Evolutionary conservation across 2,888 invertebrate species (phyloP), one percentile per base, ranked within the genome.

Genomic region (Drosophila nigritarsus): DNA sequence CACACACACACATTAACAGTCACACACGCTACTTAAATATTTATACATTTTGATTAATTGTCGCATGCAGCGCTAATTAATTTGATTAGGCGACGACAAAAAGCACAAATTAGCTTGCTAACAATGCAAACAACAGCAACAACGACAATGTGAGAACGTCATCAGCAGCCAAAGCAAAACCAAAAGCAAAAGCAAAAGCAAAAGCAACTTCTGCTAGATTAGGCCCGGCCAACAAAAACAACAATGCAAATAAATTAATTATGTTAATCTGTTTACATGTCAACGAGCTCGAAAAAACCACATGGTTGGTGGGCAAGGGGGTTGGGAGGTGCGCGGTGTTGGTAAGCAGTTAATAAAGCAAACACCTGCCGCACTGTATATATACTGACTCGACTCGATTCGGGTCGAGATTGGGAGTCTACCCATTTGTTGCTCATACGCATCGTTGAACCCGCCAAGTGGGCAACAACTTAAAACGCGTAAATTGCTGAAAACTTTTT

Each of bases 251-350:
- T 90, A 89, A 88, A 89, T 88, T 88, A 90, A 88, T 88, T 88
- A 88, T 87, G 84, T 84, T 90, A 88, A 88, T 88, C 89, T 88
- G 82, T 89, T 88, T 86, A 87, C 80, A 84, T 82, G 88, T 74
- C 87, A 85, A 74, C 72, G 58, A 79, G 75, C 79, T 70, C 32
- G 20, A 34, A 59, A 62, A 58, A 49, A 40, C 74, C 70, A 53
- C 69, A 65, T 30, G 34, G 42, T 48, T 55, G 32, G 6, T 4
- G 8, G 29, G 13, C 24, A 34, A 18, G 20, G 32, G 8, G 32
- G 29, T 24, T 29, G 6, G 20, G 27, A 18, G 24, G 3, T 38
- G 42, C 58, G 32, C 18, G 45, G 7, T 45, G 45, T 45, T 15
- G 45, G 45, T 50, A 40, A 61, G 58, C 68, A 78, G 78, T 83